Evolutionary conservation across 2,113 vertebrate genomes (phyloP).

Genomic region (Cephalopholis sonnerati): DNA sequence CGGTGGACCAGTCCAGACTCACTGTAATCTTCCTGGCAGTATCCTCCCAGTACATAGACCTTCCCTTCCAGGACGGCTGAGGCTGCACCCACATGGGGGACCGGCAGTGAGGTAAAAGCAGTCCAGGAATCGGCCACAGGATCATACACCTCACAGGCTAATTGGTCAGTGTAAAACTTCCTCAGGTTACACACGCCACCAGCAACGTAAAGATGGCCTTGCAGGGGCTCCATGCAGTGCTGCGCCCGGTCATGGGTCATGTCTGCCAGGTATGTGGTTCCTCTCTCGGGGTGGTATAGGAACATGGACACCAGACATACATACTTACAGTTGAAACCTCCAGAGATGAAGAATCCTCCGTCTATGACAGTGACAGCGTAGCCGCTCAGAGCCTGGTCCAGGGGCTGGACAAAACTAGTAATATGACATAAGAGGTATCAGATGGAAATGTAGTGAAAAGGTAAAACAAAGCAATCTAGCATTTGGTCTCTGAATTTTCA

Average conservation of each 20-base stretch:
- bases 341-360: slow-evolving; percentile 81
- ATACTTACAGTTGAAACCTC: slow-evolving; percentile 83
- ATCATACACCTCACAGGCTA: slow-evolving; percentile 81
- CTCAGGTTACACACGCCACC: slow-evolving; percentile 82
- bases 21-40: slow-evolving; percentile 82
- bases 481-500: not conserved
- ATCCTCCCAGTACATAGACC: slow-evolving; percentile 84
- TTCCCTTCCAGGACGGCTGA: slow-evolving; percentile 81
- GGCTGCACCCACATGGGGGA: slow-evolving; percentile 81
- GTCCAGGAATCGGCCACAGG: slow-evolving; percentile 74
- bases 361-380: slow-evolving; percentile 63
- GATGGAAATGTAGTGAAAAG: not conserved
- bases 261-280: slow-evolving; percentile 74
- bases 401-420: slow-evolving; percentile 72
- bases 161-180: slow-evolving; percentile 81
- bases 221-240: slow-evolving; percentile 84
- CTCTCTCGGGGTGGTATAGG: slow-evolving; percentile 81
- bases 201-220: slow-evolving; percentile 70
- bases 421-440: not conserved
- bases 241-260: slow-evolving; percentile 81
- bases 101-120: slow-evolving; percentile 57
- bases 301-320: slow-evolving; percentile 79
- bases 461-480: not conserved
- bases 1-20: slow-evolving; percentile 82
- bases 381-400: slow-evolving; percentile 82